These are phyloP conservation scores for Chymomyza procnemis DNA, from an alignment of 2,888 invertebrate species.

Conservation along the genomic window DNA sequence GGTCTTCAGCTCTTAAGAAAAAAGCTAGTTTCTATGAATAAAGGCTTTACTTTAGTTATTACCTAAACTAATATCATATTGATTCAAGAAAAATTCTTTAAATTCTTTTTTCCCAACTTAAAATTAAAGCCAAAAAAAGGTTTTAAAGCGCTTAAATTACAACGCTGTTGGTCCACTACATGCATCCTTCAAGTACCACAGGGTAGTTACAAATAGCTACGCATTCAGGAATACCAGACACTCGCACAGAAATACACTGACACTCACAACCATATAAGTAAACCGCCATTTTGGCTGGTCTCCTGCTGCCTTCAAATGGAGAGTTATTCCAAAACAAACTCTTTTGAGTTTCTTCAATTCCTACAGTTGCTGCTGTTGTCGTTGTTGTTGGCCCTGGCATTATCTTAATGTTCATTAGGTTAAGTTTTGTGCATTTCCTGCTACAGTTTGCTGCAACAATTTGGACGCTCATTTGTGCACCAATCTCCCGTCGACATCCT, in stretches of 20 bases:
- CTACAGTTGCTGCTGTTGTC: conserved; percentile 2
- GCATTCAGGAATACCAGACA: not conserved
- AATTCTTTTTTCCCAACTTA: too few relatives aligned
- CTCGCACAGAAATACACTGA: not conserved
- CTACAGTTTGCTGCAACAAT: conserved; percentile 23
- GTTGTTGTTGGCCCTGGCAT: conserved; percentile 63
- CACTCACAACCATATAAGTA: not conserved
- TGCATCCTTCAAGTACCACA: not conserved
- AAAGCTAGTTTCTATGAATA: too few relatives aligned
- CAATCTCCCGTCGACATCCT: conserved; percentile 69
- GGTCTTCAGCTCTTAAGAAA: too few relatives aligned
- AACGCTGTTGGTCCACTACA: too few relatives aligned
- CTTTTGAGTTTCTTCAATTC: not conserved
- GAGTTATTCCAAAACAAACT: conserved; percentile 46
- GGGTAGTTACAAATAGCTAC: not conserved
- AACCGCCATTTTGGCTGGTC: conserved; percentile 34
- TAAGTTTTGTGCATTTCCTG: conserved; percentile 72
- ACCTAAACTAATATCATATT: too few relatives aligned
- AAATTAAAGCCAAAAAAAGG: too few relatives aligned
- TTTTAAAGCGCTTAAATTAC: too few relatives aligned
- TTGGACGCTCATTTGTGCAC: conserved; percentile 61
- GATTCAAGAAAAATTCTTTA: too few relatives aligned
- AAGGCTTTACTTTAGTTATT: too few relatives aligned
- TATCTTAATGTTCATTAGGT: conserved; percentile 74
- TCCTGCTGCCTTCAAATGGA: conserved; percentile 55